phyloP scores from a whole-genome alignment of 2,797 vertebrate genomes.

The Somateria mollissima region DNA sequence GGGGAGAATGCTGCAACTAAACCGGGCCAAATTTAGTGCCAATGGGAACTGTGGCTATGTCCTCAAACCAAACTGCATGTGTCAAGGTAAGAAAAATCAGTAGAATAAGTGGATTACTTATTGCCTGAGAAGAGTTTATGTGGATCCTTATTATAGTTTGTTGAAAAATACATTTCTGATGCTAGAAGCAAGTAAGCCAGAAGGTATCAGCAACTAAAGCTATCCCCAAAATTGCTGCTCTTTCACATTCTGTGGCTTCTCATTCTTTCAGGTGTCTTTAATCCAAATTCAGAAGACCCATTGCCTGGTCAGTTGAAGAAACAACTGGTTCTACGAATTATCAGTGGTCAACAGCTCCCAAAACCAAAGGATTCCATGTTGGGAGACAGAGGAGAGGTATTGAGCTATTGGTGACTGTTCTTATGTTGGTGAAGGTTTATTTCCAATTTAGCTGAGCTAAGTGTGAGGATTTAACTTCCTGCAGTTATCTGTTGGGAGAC shows the following conservation, averaged over 20 bases:
- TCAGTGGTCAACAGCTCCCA: conserved; percentile 98
- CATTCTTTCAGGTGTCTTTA: conserved; percentile 85
- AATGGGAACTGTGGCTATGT: conserved; percentile 96
- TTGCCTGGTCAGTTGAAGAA: conserved; percentile 91
- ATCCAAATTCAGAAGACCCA: conserved; percentile 90
- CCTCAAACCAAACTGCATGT: conserved; percentile 93
- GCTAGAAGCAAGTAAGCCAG: not conserved
- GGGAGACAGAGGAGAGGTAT: conserved; percentile 96
- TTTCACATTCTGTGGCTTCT: not conserved
- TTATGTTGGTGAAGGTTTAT: not conserved
- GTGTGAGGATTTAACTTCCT: not conserved
- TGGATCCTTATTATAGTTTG: not conserved
- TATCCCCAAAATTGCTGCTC: not conserved
- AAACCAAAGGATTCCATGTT: conserved; percentile 98
- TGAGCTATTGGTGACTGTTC: not conserved
- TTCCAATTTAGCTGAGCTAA: not conserved
- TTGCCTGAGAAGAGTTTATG: not conserved
- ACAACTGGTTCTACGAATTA: conserved; percentile 92
- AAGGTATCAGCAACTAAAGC: not conserved
- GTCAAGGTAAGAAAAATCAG: conserved; percentile 84
- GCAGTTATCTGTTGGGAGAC: not conserved
- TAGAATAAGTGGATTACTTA: not conserved
- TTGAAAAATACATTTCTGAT: not conserved
- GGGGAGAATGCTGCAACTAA: conserved; percentile 94
- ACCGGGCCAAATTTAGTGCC: conserved; percentile 94